Conservation (phyloP, 2,888 invertebrate species). For the Synergus gifuensis region DNA sequence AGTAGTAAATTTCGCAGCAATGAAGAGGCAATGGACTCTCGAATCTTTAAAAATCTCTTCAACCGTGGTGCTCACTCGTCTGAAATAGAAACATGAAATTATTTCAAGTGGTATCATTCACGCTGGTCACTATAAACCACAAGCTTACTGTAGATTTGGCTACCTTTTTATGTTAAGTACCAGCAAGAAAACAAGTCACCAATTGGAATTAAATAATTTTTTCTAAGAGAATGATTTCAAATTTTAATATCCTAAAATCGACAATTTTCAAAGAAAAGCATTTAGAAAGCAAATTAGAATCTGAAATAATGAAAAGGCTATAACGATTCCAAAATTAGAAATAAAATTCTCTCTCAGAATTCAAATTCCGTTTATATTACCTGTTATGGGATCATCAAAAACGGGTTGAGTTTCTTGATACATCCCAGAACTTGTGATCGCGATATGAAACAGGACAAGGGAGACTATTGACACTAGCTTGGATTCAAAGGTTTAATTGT, state of each 20-base stretch:
- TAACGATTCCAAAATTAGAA: not conserved
- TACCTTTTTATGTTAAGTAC: too few species aligned
- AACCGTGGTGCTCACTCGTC: not conserved
- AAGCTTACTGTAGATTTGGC: too few species aligned
- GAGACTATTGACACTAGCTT: conserved; percentile 28
- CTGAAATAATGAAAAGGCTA: not conserved
- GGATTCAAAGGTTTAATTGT: conserved; percentile 33
- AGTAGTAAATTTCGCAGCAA: not conserved
- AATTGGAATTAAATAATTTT: too few species aligned
- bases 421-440: conserved; percentile 13
- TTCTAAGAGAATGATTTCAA: too few species aligned
- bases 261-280: too few species aligned
- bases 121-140: too few species aligned
- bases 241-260: too few species aligned
- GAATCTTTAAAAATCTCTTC: not conserved
- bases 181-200: too few species aligned
- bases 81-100: conserved; percentile 2
- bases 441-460: conserved; percentile 35
- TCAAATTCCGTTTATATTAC: not conserved
- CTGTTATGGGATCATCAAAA: conserved; percentile 4
- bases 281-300: too few species aligned
- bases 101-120: not conserved
- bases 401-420: conserved; percentile 23
- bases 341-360: not conserved
- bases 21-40: not conserved